These are phyloP conservation scores for Xestia c-nigrum DNA, from an alignment of 2,888 invertebrate species.

Conservation along the genomic window DNA sequence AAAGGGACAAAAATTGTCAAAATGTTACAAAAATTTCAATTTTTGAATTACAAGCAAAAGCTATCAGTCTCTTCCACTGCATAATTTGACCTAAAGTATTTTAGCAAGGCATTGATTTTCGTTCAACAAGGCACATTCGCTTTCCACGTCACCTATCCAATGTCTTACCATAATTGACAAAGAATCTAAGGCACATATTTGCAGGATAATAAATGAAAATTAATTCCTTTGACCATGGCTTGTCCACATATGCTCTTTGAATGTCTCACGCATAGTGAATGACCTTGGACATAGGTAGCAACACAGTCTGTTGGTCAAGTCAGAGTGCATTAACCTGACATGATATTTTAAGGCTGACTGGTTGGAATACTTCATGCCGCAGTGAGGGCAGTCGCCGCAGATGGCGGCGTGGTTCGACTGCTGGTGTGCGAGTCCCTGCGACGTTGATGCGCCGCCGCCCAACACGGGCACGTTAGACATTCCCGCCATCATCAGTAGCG, in stretches of 20 bases:
- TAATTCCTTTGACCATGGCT: constrained; percentile 92
- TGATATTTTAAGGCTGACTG: constrained; percentile 93
- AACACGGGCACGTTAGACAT: constrained; percentile 82
- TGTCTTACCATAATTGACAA: constrained; percentile 69
- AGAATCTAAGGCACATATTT: constrained; percentile 81
- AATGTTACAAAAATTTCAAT: constrained; percentile 47
- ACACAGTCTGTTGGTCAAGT: constrained; percentile 92
- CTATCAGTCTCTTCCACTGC: constrained; percentile 65
- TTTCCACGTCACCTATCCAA: constrained; percentile 51
- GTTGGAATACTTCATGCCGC: constrained; percentile 93
- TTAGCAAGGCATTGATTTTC: constrained; percentile 53
- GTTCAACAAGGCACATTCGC: constrained; percentile 64
- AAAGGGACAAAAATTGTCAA: constrained; percentile 42
- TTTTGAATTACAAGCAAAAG: constrained; percentile 61
- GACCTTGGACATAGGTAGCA: constrained; percentile 93
- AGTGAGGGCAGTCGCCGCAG: constrained; percentile 93
- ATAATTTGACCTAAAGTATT: constrained; percentile 55
- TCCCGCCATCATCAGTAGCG: constrained; percentile 82
- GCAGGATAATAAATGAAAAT: constrained; percentile 65
- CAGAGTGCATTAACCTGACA: constrained; percentile 93
- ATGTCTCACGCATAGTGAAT: constrained; percentile 92
- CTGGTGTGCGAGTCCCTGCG: constrained; percentile 82
- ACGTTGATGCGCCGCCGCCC: constrained; percentile 83
- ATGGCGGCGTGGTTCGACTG: constrained; percentile 89
- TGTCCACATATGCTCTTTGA: constrained; percentile 93